Evolutionary conservation across 2,113 vertebrate species (phyloP).

Genomic region (Phocoena sinus): DNA sequence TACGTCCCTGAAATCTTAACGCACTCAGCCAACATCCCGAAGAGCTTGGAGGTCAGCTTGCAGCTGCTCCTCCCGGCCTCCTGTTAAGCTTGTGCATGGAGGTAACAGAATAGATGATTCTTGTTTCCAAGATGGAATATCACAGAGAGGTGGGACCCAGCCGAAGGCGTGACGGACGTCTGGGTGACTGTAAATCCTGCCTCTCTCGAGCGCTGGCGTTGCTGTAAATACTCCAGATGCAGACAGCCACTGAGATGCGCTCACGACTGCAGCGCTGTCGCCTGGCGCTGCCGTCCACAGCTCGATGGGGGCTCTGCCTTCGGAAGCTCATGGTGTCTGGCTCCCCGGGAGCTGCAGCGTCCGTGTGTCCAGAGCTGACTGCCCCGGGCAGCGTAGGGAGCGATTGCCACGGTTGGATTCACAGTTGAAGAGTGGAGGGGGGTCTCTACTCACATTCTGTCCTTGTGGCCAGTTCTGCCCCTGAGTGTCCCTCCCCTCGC

Average conservation of each 20-base stretch:
- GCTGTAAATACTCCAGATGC: background rate
- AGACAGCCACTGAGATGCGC: background rate
- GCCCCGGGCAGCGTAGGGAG: background rate
- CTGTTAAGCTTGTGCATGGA: background rate
- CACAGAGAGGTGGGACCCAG: background rate
- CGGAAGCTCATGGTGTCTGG: accelerated
- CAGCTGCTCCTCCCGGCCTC: background rate
- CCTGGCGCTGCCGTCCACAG: accelerated
- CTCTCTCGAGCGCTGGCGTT: background rate
- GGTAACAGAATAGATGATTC: background rate
- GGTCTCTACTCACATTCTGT: background rate
- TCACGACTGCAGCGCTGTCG: background rate
- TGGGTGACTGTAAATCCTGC: background rate
- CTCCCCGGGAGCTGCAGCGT: background rate
- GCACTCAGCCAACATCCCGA: background rate
- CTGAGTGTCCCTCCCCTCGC: accelerated
- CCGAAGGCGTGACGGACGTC: background rate
- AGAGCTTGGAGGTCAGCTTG: background rate
- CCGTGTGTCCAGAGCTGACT: accelerated
- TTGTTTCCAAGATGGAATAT: background rate
- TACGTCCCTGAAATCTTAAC: background rate
- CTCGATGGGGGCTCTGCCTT: accelerated
- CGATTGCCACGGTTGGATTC: accelerated
- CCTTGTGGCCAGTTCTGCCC: background rate
- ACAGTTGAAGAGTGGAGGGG: background rate